A percentile compares a stretch with the other conserved stretches of the same genome.
Conservation (phyloP, 2,113 vertebrate genomes). For the Otus sunia region DNA sequence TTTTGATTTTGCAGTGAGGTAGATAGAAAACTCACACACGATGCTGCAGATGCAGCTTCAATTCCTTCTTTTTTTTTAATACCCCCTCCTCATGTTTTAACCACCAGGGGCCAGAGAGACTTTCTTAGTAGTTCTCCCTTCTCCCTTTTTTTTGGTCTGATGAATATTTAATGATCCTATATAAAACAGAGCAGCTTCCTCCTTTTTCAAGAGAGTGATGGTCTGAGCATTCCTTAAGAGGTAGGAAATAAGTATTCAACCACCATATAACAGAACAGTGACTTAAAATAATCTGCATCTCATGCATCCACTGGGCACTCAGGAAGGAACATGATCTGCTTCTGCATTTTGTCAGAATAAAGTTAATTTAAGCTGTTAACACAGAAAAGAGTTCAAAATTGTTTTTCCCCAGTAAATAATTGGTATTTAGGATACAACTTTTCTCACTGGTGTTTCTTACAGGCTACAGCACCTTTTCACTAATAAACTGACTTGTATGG, state of each 20-base stretch:
- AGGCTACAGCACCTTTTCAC: not conserved
- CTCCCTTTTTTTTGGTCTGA: not conserved
- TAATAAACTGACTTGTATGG: not conserved
- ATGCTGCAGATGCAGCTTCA: not conserved
- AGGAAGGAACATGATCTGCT: not conserved
- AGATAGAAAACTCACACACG: not conserved
- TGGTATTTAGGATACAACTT: not conserved
- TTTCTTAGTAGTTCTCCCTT: not conserved
- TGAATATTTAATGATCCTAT: slow-evolving; percentile 7
- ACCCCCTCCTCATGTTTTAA: not conserved
- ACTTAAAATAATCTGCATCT: not conserved
- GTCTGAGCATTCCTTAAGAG: not conserved
- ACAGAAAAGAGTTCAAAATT: not conserved
- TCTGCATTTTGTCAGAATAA: not conserved
- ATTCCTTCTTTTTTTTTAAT: not conserved
- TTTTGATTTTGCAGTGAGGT: not conserved
- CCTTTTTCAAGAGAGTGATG: not conserved
- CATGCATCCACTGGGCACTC: not conserved
- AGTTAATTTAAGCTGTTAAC: not conserved
- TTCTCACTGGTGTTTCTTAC: not conserved
- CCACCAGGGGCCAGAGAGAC: not conserved
- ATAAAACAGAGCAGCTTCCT: not conserved
- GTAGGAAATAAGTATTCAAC: not conserved
- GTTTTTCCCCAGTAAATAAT: not conserved
- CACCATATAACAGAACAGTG: not conserved